Conservation (phyloP, 2,113 vertebrate genomes). For the Tamias sibiricus region DNA sequence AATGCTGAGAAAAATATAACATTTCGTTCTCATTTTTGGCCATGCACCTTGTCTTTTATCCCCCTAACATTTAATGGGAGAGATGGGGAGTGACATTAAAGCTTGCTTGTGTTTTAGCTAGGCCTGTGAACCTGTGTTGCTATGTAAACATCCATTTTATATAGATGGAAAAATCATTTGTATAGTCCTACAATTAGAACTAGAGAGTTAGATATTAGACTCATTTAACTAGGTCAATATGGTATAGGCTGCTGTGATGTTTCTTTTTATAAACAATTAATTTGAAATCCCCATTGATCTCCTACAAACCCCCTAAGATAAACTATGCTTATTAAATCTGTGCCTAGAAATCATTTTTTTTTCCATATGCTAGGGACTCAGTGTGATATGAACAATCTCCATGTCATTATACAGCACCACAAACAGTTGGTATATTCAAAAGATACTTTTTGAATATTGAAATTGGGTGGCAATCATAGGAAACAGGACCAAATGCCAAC, state of each 20-base stretch:
- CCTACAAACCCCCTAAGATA: not conserved
- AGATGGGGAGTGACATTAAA: too few species aligned
- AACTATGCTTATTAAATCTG: not conserved
- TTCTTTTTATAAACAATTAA: conserved; percentile 54
- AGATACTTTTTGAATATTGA: not conserved
- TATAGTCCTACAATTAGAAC: not conserved
- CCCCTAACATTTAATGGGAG: not conserved
- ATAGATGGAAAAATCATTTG: not conserved
- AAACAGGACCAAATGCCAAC: not conserved
- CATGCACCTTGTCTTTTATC: not conserved
- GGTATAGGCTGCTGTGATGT: not conserved
- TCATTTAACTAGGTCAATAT: conserved; percentile 28
- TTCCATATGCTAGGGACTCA: not conserved
- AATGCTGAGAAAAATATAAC: not conserved
- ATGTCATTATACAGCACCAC: not conserved
- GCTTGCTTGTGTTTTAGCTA: not conserved
- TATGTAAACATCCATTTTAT: not conserved
- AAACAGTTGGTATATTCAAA: not conserved
- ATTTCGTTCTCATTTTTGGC: not conserved
- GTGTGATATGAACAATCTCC: not conserved
- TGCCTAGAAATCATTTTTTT: not conserved
- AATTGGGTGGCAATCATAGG: not conserved
- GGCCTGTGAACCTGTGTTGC: not conserved
- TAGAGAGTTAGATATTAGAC: conserved; percentile 13
- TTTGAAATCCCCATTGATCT: conserved; percentile 22